phyloP scores from a whole-genome alignment of 1,140 invertebrate genomes.

The Mesaphorura yosii region DNA sequence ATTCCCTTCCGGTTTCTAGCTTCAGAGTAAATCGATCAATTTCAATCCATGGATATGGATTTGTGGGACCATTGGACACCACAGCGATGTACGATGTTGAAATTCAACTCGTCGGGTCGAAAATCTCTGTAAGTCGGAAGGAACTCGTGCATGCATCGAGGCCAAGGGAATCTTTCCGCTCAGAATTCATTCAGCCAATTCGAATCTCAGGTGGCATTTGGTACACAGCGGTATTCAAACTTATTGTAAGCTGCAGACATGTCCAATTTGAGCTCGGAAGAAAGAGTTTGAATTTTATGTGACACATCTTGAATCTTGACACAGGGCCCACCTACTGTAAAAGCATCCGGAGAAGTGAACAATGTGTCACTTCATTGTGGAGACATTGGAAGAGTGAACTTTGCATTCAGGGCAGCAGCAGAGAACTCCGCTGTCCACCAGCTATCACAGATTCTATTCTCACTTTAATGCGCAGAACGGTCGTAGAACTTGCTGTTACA shows the following conservation, averaged over 20 bases:
- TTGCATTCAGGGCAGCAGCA: background rate
- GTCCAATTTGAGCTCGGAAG: background rate
- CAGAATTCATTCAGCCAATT: background rate
- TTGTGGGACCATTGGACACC: background rate
- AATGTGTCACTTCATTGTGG: background rate
- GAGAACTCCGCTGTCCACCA: background rate
- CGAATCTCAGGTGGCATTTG: too few species aligned
- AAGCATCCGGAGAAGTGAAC: background rate
- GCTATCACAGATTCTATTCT: background rate
- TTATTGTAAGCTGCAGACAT: background rate
- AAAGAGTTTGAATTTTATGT: background rate
- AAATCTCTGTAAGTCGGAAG: background rate
- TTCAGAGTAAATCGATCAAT: background rate
- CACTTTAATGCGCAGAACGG: too few species aligned
- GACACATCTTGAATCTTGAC: background rate
- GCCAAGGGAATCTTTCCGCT: background rate
- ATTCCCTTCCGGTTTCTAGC: background rate
- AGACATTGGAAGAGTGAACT: background rate
- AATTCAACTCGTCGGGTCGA: background rate
- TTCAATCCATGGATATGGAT: background rate
- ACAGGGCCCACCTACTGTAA: background rate
- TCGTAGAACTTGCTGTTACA: too few species aligned
- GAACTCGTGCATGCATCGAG: too few species aligned
- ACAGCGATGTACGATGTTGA: background rate
- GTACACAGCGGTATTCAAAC: background rate